Percentiles rank a stretch among this genome's conserved stretches.
These are phyloP conservation scores for Caenorhabditis sp. DNA, from an alignment of 2,888 invertebrate species.

Conservation along the genomic window DNA sequence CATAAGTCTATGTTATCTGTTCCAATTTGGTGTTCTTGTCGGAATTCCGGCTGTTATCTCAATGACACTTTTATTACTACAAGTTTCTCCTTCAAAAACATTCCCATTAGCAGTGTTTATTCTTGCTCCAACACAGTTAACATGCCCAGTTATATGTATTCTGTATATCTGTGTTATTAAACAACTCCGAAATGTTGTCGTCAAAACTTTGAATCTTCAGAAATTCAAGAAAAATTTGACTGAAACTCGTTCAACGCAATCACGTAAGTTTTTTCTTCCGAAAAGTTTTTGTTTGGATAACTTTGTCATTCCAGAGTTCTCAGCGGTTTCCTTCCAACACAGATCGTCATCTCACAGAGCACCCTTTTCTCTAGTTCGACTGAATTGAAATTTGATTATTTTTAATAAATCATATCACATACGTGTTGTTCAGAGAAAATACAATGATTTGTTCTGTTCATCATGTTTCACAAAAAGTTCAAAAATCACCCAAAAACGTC, in stretches of 20 bases:
- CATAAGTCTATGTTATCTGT: constrained; percentile 30
- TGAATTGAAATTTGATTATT: too few species aligned
- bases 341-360: not conserved
- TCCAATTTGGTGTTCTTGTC: constrained; percentile 34
- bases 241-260: constrained; percentile 14
- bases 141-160: constrained; percentile 27
- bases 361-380: constrained; percentile 5
- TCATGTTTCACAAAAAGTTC: too few species aligned
- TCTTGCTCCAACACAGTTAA: constrained; percentile 31
- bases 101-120: constrained; percentile 27
- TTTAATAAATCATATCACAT: too few species aligned
- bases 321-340: constrained; percentile 20
- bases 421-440: too few species aligned
- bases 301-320: constrained; percentile 17
- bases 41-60: constrained; percentile 28
- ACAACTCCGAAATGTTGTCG: constrained; percentile 20
- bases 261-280: constrained; percentile 14
- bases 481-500: too few species aligned
- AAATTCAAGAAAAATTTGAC: constrained; percentile 10
- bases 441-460: too few species aligned
- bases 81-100: constrained; percentile 14
- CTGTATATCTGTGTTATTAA: constrained; percentile 30
- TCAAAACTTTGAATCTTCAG: constrained; percentile 15
- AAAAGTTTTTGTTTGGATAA: not conserved
- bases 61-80: constrained; percentile 15